These are phyloP conservation scores for Pyrochroa serraticornis DNA, from an alignment of 2,888 invertebrate species.

Conservation along the genomic window DNA sequence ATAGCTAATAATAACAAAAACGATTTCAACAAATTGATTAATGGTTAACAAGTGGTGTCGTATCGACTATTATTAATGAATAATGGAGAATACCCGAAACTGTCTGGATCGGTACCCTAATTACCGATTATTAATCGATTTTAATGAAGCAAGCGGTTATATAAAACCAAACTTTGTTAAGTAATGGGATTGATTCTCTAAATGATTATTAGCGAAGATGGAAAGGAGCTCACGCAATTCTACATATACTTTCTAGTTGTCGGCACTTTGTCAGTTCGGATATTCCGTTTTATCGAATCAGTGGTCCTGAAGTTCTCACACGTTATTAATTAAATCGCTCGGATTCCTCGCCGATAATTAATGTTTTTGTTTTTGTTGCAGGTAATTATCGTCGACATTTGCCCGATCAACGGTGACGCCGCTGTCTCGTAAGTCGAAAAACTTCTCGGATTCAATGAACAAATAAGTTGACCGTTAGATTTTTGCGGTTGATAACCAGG, in stretches of 20 bases:
- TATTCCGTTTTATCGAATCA: neutral
- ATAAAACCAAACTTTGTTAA: too few species aligned
- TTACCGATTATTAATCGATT: too few species aligned
- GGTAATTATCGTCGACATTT: constrained; percentile 14
- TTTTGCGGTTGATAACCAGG: neutral
- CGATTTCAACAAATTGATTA: neutral
- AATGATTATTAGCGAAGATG: too few species aligned
- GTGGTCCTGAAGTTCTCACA: too few species aligned
- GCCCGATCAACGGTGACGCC: constrained; percentile 1
- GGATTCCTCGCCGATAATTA: neutral
- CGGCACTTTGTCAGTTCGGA: neutral
- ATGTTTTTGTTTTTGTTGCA: constrained; percentile 13
- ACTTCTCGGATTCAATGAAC: too few species aligned
- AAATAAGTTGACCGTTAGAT: too few species aligned
- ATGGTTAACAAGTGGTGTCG: neutral
- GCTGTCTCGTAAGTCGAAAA: constrained; percentile 4
- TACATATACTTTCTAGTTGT: too few species aligned
- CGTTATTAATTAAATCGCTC: too few species aligned
- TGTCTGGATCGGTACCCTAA: too few species aligned
- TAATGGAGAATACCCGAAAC: neutral
- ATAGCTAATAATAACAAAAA: neutral
- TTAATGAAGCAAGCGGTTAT: too few species aligned
- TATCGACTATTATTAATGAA: neutral
- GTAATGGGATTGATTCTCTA: too few species aligned
- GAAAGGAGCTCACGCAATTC: too few species aligned